These are phyloP conservation scores for Rotaria socialis DNA, from an alignment of 2,888 invertebrate species.

Conservation along the genomic window DNA sequence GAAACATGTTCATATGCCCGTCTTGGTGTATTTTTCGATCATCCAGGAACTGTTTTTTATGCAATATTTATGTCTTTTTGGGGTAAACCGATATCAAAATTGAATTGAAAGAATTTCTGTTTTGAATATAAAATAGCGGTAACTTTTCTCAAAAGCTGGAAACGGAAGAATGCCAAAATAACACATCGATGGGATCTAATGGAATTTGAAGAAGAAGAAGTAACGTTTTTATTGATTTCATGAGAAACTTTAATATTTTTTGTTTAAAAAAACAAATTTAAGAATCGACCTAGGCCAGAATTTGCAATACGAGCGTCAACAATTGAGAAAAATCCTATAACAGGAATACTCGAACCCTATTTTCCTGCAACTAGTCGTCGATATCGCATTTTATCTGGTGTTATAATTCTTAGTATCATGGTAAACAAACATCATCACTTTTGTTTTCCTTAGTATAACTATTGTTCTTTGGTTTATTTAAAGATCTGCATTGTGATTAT, in stretches of 20 bases:
- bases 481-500: conserved; percentile 64
- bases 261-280: neutral
- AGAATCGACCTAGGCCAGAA: conserved; percentile 62
- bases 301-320: conserved; percentile 63
- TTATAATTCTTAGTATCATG: conserved; percentile 63
- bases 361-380: conserved; percentile 61
- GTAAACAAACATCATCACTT: conserved; percentile 52
- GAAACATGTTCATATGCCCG: conserved; percentile 63
- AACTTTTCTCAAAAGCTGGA: conserved; percentile 65
- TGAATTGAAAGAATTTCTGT: no score
- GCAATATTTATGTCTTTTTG: conserved; percentile 64
- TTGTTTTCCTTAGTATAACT: no score
- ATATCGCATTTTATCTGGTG: conserved; percentile 63
- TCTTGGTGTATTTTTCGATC: conserved; percentile 64
- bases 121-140: conserved; percentile 59
- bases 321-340: conserved; percentile 63
- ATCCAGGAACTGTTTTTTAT: conserved; percentile 64
- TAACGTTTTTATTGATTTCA: conserved; percentile 45
- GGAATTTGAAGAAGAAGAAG: conserved; percentile 64
- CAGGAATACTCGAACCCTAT: conserved; percentile 63
- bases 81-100: conserved; percentile 48
- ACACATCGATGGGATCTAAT: conserved; percentile 65
- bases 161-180: conserved; percentile 63
- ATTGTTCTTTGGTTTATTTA: conserved; percentile 48
- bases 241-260: neutral